Percentiles rank a stretch among this genome's conserved stretches.
Evolutionary conservation across 2,888 invertebrate species (phyloP).

Genomic region (Cerastis rubricosa): DNA sequence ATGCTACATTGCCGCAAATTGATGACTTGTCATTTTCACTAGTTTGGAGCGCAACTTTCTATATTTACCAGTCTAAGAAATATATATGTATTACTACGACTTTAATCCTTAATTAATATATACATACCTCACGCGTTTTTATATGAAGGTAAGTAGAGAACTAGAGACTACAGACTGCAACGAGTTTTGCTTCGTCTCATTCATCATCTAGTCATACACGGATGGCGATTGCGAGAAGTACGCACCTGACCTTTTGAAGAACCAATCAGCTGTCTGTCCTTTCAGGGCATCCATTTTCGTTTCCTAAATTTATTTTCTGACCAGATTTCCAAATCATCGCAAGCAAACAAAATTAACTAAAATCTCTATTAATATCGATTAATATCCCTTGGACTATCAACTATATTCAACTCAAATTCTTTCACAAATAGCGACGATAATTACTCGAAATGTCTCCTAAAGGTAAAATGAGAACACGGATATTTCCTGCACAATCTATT

Average conservation of each 20-base stretch:
- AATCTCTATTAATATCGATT: not conserved
- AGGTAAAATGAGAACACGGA: conserved; percentile 65
- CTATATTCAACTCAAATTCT: not conserved
- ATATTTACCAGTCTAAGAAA: not conserved
- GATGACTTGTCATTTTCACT: not conserved
- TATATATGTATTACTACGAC: not conserved
- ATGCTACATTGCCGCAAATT: not conserved
- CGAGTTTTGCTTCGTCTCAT: not conserved
- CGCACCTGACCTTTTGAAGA: not conserved
- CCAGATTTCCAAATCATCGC: not conserved
- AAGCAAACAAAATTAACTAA: not conserved
- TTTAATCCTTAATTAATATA: not conserved
- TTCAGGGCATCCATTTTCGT: not conserved
- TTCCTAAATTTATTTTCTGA: not conserved
- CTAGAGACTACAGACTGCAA: not conserved
- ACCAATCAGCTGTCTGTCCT: not conserved
- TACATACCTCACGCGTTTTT: not conserved
- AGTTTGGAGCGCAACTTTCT: not conserved
- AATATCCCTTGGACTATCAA: not conserved
- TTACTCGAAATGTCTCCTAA: conserved; percentile 60
- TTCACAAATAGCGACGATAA: conserved; percentile 40
- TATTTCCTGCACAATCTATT: conserved; percentile 77
- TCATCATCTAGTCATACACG: not conserved
- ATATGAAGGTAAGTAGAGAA: not conserved
- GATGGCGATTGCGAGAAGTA: not conserved